Evolutionary conservation across 2,888 invertebrate genomes (phyloP).

Genomic region (Drosophila parthenogenetica): DNA sequence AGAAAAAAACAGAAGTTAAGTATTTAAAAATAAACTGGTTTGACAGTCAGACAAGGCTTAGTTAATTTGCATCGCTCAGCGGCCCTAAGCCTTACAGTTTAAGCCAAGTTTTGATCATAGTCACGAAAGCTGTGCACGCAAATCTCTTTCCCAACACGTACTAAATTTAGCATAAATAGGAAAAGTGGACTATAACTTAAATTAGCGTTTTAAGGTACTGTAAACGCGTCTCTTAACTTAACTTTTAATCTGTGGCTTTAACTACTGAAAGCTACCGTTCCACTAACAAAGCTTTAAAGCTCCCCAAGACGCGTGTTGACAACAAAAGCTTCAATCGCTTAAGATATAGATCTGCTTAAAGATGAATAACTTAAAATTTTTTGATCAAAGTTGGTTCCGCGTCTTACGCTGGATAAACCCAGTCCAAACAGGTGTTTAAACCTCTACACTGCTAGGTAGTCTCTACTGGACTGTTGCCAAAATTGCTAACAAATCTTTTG

Average conservation of each 20-base stretch:
- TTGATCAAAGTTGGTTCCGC: neutral
- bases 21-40: constrained; percentile 45
- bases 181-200: neutral
- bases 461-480: neutral
- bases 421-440: neutral
- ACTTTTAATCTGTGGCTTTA: constrained; percentile 6
- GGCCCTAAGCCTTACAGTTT: constrained; percentile 11
- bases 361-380: neutral
- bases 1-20: constrained; percentile 19
- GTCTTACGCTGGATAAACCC: neutral
- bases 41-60: constrained; percentile 33
- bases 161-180: neutral
- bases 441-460: neutral
- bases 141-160: neutral
- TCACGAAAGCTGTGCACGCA: constrained; percentile 4
- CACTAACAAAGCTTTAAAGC: constrained; percentile 12
- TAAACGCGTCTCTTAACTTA: constrained; percentile 1
- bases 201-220: neutral
- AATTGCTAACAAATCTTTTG: neutral
- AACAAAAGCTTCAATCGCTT: neutral
- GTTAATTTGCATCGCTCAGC: constrained; percentile 49
- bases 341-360: neutral
- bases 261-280: neutral
- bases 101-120: constrained; percentile 29
- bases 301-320: neutral